A percentile compares a stretch with the other conserved stretches of the same genome.
Evolutionary conservation across 2,113 vertebrate species (phyloP).

Genomic region (Antechinus stuartii): DNA sequence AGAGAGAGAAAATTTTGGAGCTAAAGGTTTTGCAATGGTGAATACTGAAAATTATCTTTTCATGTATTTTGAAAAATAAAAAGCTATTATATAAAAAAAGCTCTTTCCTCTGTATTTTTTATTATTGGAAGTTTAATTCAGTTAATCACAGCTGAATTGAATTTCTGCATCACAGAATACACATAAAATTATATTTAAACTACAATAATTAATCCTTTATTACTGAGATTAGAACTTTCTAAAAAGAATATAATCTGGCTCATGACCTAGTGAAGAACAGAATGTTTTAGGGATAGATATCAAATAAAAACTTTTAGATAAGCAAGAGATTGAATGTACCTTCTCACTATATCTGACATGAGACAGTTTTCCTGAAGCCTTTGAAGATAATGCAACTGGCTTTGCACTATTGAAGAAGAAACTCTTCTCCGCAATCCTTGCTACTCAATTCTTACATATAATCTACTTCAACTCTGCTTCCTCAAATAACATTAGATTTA

Average conservation of each 20-base stretch:
- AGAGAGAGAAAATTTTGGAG: too few relatives aligned
- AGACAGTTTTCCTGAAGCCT: neutral
- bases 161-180: neutral
- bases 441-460: neutral
- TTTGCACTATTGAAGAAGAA: neutral
- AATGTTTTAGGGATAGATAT: neutral
- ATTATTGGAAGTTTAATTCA: conserved; percentile 13
- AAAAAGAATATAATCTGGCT: neutral
- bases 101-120: neutral
- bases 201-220: neutral
- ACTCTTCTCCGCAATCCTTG: neutral
- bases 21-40: too few relatives aligned
- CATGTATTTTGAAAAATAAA: too few relatives aligned
- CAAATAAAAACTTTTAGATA: neutral
- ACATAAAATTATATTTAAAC: neutral
- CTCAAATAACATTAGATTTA: neutral
- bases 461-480: neutral
- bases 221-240: neutral
- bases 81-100: neutral
- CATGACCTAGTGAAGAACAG: neutral
- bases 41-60: too few relatives aligned
- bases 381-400: neutral
- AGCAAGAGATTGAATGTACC: neutral
- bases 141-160: neutral
- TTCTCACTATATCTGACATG: neutral